phyloP scores from a whole-genome alignment of 2,888 invertebrate genomes.

The Morpho deidamia region DNA sequence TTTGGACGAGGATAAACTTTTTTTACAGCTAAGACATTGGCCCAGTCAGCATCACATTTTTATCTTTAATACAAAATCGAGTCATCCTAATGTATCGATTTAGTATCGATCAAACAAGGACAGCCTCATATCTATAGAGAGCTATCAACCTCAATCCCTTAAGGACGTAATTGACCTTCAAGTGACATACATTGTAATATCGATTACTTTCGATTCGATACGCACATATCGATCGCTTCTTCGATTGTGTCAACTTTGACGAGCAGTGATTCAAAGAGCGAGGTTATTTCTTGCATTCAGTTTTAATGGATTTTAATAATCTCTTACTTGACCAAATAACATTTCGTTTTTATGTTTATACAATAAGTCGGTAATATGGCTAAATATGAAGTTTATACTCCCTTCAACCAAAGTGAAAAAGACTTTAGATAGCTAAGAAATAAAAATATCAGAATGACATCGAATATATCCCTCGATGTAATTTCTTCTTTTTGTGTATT shows the following conservation, averaged over 20 bases:
- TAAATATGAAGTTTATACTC: too few relatives aligned
- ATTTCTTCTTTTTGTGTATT: too few relatives aligned
- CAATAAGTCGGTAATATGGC: too few relatives aligned
- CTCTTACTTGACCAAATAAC: slow-evolving; percentile 1
- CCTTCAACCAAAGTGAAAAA: too few relatives aligned
- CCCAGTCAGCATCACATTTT: slow-evolving; percentile 16
- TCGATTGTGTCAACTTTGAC: slow-evolving; percentile 42
- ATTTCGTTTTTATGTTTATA: too few relatives aligned
- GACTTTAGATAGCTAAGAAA: too few relatives aligned
- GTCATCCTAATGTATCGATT: slow-evolving; percentile 48
- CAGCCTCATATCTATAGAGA: slow-evolving; percentile 45
- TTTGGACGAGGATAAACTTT: too few relatives aligned
- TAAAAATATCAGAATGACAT: too few relatives aligned
- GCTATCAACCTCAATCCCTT: slow-evolving; percentile 62
- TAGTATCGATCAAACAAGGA: slow-evolving; percentile 41
- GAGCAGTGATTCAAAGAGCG: slow-evolving; percentile 33
- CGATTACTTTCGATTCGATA: slow-evolving; percentile 43
- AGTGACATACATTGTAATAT: slow-evolving; percentile 44
- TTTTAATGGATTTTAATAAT: slow-evolving; percentile 18
- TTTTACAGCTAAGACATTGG: too few relatives aligned
- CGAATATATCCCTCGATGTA: too few relatives aligned
- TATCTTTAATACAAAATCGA: slow-evolving; percentile 31
- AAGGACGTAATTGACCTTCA: slow-evolving; percentile 57
- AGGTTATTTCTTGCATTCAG: slow-evolving; percentile 16
- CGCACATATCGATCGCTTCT: slow-evolving; percentile 32